Evolutionary conservation across 2,113 vertebrate genomes (phyloP).

Genomic region (Gavialis gangeticus): DNA sequence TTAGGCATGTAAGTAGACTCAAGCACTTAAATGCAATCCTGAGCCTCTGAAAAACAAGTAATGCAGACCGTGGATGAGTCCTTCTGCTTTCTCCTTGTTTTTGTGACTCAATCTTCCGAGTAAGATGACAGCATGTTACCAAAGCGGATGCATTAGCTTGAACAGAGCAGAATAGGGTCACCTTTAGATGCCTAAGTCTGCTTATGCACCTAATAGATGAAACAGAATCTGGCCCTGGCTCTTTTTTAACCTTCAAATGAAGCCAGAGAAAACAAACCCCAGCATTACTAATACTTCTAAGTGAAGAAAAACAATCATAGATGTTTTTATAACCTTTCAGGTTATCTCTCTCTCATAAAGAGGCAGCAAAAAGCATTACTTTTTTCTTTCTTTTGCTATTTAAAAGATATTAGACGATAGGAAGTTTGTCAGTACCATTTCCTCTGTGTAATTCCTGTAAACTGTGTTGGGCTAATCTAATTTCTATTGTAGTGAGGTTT

Average conservation of each 20-base stretch:
- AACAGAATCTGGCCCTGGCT: no score
- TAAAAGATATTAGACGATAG: not conserved
- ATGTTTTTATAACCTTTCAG: not conserved
- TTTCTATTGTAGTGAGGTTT: not conserved
- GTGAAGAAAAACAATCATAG: not conserved
- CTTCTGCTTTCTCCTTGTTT: no score
- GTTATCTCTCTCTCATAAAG: not conserved
- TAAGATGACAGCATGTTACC: no score
- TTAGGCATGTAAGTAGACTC: not conserved
- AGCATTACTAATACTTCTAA: constrained; percentile 7
- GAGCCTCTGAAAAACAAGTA: no score
- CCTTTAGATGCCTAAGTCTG: no score
- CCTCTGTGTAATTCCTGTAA: not conserved
- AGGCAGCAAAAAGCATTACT: not conserved
- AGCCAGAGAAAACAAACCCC: not conserved
- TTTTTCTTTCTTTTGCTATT: not conserved
- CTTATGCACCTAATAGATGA: no score
- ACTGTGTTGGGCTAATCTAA: not conserved
- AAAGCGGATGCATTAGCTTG: no score
- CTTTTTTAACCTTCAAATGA: not conserved
- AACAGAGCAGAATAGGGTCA: no score
- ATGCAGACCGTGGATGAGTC: no score
- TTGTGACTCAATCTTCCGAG: no score
- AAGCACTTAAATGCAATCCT: no score
- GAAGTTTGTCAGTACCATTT: not conserved